phyloP scores from a whole-genome alignment of 2,888 invertebrate species.

The Drosophila formosana region DNA sequence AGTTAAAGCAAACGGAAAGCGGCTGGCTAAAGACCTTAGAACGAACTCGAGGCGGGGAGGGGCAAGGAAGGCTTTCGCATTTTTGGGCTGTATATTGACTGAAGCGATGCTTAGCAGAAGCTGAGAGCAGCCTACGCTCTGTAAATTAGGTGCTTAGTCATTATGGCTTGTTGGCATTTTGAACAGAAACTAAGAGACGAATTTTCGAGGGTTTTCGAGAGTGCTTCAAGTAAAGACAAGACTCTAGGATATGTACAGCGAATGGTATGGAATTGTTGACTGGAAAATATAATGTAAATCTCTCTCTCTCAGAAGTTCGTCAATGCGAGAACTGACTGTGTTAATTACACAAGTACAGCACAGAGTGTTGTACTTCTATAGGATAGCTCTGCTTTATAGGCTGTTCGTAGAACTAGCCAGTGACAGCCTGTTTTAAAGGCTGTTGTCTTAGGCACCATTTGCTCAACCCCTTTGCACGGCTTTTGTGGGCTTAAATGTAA shows the following conservation, averaged over 20 bases:
- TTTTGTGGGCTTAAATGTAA: conserved; percentile 66
- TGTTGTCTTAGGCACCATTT: conserved; percentile 61
- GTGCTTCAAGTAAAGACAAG: conserved; percentile 6
- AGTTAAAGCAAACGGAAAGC: conserved; percentile 67
- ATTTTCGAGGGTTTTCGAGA: neutral
- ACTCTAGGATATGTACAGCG: neutral
- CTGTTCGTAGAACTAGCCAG: conserved; percentile 23
- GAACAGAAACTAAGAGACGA: conserved; percentile 12
- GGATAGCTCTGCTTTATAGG: conserved; percentile 9
- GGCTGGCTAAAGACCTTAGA: conserved; percentile 26
- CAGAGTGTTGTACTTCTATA: conserved; percentile 12
- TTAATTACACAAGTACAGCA: conserved; percentile 16
- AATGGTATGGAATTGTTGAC: neutral
- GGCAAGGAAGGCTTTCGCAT: conserved; percentile 9
- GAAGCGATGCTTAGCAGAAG: conserved; percentile 31
- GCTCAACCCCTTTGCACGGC: conserved; percentile 15
- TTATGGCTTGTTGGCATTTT: conserved; percentile 54
- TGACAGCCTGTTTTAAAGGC: conserved; percentile 25
- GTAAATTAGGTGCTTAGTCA: conserved; percentile 62
- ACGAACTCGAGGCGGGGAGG: conserved; percentile 3
- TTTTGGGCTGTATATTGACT: conserved; percentile 46
- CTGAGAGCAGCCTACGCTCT: conserved; percentile 31
- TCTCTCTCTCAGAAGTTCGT: neutral
- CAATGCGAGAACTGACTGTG: conserved; percentile 22
- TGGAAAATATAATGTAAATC: neutral